A percentile compares a stretch with the other conserved stretches of the same genome.
Evolutionary conservation across 2,113 vertebrate genomes (phyloP).

Genomic region (Conger conger): DNA sequence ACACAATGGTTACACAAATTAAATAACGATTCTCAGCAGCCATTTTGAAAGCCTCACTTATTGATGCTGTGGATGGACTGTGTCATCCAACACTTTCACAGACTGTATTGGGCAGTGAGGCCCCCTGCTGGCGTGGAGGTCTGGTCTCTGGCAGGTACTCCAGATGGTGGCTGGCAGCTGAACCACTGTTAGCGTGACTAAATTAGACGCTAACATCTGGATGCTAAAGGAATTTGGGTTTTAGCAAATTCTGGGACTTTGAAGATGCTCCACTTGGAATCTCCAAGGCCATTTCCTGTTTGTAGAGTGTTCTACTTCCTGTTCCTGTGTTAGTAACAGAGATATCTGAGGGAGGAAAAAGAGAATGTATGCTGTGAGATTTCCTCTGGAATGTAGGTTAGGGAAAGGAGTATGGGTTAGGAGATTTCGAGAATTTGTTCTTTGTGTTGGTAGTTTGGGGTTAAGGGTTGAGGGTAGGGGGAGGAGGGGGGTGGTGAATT

Average conservation of each 20-base stretch:
- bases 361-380: not conserved
- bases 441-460: slow-evolving; percentile 38
- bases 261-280: not conserved
- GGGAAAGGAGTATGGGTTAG: not conserved
- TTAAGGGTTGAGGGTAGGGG: slow-evolving; percentile 11
- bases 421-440: not conserved
- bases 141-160: no score
- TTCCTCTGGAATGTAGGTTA: not conserved
- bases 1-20: no score
- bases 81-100: not conserved
- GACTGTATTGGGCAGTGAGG: not conserved
- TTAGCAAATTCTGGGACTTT: not conserved
- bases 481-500: slow-evolving; percentile 24
- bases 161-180: slow-evolving; percentile 26
- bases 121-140: not conserved
- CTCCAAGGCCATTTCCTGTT: not conserved
- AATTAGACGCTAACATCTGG: not conserved
- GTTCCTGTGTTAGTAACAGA: not conserved
- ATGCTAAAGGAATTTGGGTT: not conserved
- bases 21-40: not conserved
- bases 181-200: not conserved
- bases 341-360: not conserved
- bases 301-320: not conserved
- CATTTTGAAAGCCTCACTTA: not conserved
- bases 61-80: not conserved